phyloP scores from a whole-genome alignment of 37 sponge, comb jelly and placozoan species.

The Ephydatia muelleri region DNA sequence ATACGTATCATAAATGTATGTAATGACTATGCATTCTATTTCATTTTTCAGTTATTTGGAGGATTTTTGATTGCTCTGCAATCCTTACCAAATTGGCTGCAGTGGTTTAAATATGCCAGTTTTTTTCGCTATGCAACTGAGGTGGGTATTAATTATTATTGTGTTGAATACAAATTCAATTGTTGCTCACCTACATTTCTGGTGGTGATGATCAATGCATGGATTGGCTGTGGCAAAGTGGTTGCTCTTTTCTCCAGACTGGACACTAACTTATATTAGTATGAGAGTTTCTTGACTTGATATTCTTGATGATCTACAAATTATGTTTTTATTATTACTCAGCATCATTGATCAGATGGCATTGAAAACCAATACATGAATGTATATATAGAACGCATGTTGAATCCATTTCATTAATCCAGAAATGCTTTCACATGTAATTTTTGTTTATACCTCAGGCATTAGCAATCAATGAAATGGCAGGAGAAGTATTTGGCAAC shows the following conservation, averaged over 20 bases:
- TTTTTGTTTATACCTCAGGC: conserved; percentile 11
- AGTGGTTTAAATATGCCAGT: conserved; percentile 80
- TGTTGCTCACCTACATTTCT: not conserved
- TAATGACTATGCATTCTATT: not conserved
- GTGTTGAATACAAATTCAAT: not conserved
- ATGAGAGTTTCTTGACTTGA: too few relatives aligned
- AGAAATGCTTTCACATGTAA: not conserved
- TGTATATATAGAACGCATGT: too few relatives aligned
- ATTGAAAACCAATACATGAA: not conserved
- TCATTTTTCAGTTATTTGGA: conserved; percentile 75
- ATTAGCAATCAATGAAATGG: conserved; percentile 54
- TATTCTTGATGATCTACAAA: not conserved
- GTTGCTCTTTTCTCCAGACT: conserved; percentile 6
- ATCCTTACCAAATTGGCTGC: conserved; percentile 61
- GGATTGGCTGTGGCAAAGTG: not conserved
- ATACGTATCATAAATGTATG: not conserved
- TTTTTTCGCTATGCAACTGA: conserved; percentile 59
- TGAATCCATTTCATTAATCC: too few relatives aligned
- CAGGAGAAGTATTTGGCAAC: conserved; percentile 8
- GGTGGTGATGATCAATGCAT: not conserved
- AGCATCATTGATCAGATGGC: not conserved
- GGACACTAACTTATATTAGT: too few relatives aligned
- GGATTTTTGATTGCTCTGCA: conserved; percentile 69
- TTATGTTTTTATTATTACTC: not conserved
- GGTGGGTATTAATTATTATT: conserved; percentile 2